Evolutionary conservation across 2,888 invertebrate species (phyloP), one percentile per base, ranked within the genome.

Genomic region (Notocelia uddmanniana): DNA sequence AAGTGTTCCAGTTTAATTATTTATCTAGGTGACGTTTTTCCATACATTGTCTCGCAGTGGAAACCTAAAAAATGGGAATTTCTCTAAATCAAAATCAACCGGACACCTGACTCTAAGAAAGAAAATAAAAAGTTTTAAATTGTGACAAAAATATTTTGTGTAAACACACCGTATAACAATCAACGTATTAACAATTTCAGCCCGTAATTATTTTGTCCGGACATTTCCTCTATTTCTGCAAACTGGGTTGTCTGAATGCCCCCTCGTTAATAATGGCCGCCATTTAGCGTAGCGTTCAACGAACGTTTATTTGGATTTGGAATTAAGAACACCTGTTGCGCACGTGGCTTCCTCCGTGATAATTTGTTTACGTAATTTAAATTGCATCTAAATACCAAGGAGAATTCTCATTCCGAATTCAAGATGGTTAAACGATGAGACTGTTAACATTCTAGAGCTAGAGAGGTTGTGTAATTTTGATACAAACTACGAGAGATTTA

Each of bases 321-420:
- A 91, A 91, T 90, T 87, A 88, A 84, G 82, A 82, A 83, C 91
- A 91, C 91, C 91, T 91, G 91, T 91, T 91, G 90, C 82, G 75
- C 78, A 77, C 78, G 74, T 73, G 74, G 69, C 37, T 23, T 37
- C 68, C 74, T 64, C 80, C 78, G 79, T 78, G 85, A 88, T 85
- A 88, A 89, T 89, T 87, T 90, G 90, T 89, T 89, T 89, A 85
- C 85, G 81, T 82, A 85, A 86, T 86, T 86, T 84, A 86, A 87
- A 89, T 89, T 87, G 85, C 82, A 84, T 80, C 81, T 77, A 77
- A 80, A 78, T 81, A 81, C 75, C 80, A 79, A 80, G 78, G 41
- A 37, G 15, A 57, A 58, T n/a, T n/a, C n/a, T 63, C 50, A 57
- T 64, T 64, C n/a, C 31, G 15, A 57, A 48, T 55, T 41, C n/a